Evolutionary conservation across 2,888 invertebrate species (phyloP).

Genomic region (Cantharis flavilabris): DNA sequence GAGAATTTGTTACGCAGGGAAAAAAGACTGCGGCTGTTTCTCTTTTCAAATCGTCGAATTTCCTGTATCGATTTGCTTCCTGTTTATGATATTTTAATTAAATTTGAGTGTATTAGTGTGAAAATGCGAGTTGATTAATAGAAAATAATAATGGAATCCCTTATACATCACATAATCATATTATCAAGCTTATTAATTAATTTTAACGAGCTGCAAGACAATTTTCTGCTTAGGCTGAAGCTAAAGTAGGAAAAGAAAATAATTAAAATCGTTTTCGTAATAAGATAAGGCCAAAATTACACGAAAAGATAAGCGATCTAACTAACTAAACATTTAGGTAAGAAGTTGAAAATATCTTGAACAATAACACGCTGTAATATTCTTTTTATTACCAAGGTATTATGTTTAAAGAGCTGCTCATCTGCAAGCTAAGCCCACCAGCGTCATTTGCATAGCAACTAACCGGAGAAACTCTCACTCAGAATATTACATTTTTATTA

Average conservation of each 20-base stretch:
- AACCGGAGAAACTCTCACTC: slow-evolving; percentile 22
- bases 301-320: not conserved
- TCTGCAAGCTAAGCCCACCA: slow-evolving; percentile 28
- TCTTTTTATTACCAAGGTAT: slow-evolving; percentile 27
- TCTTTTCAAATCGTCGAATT: not conserved
- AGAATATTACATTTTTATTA: slow-evolving; percentile 26
- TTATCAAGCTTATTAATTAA: slow-evolving; percentile 2
- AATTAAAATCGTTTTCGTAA: not conserved
- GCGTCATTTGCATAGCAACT: slow-evolving; percentile 35
- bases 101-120: not conserved
- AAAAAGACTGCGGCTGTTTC: not conserved
- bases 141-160: not conserved
- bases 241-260: not conserved
- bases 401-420: slow-evolving; percentile 25
- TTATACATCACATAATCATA: not conserved
- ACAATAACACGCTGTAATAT: slow-evolving; percentile 26
- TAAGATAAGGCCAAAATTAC: not conserved
- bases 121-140: not conserved
- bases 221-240: not conserved
- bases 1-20: no score
- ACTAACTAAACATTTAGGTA: not conserved
- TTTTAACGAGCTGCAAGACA: slow-evolving; percentile 2
- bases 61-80: not conserved
- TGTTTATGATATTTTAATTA: not conserved
- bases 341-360: slow-evolving; percentile 12